Evolutionary conservation across 2,888 invertebrate genomes (phyloP).

Genomic region (Hypselothyrea guttata): DNA sequence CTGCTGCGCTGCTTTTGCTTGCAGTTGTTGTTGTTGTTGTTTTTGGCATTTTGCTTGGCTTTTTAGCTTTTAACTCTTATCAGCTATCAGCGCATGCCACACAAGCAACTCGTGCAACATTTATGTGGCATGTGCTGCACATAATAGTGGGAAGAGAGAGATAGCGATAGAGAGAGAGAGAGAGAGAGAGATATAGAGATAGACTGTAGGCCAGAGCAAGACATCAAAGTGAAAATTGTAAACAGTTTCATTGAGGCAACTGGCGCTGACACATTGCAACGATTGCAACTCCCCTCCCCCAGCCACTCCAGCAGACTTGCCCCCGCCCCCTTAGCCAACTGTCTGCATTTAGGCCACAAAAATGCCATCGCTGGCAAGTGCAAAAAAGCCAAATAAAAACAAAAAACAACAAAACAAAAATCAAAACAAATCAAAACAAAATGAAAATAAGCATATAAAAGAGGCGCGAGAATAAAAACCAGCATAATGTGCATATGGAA

Average conservation of each 20-base stretch:
- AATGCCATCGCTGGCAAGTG: conserved; percentile 73
- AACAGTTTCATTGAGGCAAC: conserved; percentile 72
- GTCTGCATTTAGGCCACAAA: conserved; percentile 74
- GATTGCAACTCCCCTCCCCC: conserved; percentile 6
- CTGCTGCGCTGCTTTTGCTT: conserved; percentile 2
- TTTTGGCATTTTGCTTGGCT: conserved; percentile 18
- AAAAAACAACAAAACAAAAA: conserved; percentile 29
- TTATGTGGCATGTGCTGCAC: conserved; percentile 42
- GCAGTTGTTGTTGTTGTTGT: conserved; percentile 12
- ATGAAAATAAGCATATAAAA: conserved; percentile 14
- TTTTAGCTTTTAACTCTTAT: conserved; percentile 49
- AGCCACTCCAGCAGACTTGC: neutral
- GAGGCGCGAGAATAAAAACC: neutral
- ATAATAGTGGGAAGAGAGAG: conserved; percentile 30
- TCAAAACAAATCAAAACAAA: conserved; percentile 25
- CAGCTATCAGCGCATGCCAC: conserved; percentile 57
- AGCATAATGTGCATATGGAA: too few relatives aligned
- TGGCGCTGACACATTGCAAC: conserved; percentile 67
- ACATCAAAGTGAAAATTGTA: conserved; percentile 65
- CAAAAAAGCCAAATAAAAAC: conserved; percentile 49
- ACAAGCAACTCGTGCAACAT: conserved; percentile 37
- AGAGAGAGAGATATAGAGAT: conserved; percentile 3
- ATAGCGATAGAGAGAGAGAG: conserved; percentile 5
- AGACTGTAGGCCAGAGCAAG: conserved; percentile 10
- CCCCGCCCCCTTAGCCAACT: neutral